Base-by-base conservation (phyloP, 2,797 vertebrate species). In the Paratrypauchen microcephalus region DNA sequence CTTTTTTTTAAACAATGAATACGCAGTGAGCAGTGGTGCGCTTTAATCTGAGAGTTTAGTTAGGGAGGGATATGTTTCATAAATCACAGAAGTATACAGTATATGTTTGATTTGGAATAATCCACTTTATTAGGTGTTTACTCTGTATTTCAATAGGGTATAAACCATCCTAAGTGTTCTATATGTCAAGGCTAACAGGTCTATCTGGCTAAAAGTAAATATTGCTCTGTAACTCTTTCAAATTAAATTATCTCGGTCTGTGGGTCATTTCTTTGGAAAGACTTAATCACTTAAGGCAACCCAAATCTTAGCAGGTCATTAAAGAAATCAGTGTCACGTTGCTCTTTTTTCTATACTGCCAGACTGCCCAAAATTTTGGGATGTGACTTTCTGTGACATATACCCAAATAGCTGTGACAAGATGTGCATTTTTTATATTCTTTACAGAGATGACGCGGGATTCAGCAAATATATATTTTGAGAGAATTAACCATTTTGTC, bases 1-100 rank as follows among this genome's bases (percentile, higher is more conserved):
- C 59, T 50, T 36, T 36, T 9, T 9, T 36, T 36, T 36, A 9
- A 32, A 70, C 63, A 69, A 71, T 52, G 32, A 57, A 57, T 54
- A 7, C 19, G 21, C n/a, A 52, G 2, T 3, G 21, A n/a, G 23
- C 52, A 23, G 13, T 23, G 21, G 0, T 23, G 21, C 24, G 52
- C 21, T 50, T 50, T 50, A 50, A 48, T 5, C 47, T 9, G n/a
- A 55, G 9, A 55, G 52, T 55, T 12, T 24, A 55, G 9, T 23
- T 55, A 54, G n/a, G 52, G 52, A 55, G 52, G 21, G 21, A 5
- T 19, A n/a, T 52, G 18, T 52, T n/a, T 8, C 9, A n/a, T 45
- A 2, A 52, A 52, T 52, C 50, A n/a, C 2, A 21, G 50, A 9
- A 52, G 19, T 50, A n/a, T 50, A 6, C 48, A 6, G 18, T 18